phyloP scores from a whole-genome alignment of 2,113 vertebrate species.

The Martes martes region DNA sequence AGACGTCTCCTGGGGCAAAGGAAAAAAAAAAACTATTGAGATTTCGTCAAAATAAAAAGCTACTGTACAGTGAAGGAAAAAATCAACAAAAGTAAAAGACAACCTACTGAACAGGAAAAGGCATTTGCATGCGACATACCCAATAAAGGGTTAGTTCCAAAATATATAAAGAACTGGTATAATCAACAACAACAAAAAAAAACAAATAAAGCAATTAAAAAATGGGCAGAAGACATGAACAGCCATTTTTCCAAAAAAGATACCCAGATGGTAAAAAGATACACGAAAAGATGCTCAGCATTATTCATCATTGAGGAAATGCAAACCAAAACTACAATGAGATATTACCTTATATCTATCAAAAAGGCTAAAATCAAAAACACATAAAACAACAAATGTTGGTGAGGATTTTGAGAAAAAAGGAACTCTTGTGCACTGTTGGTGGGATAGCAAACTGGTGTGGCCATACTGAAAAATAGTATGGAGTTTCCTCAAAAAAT shows the following conservation, averaged over 20 bases:
- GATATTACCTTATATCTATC: not conserved
- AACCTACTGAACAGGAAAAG: not conserved
- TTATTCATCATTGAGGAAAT: not conserved
- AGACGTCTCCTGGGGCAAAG: not conserved
- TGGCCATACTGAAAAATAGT: not conserved
- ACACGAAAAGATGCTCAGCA: not conserved
- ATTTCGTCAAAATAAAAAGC: not conserved
- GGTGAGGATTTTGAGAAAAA: not conserved
- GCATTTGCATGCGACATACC: not conserved
- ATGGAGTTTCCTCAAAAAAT: not conserved
- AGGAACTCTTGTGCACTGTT: not conserved
- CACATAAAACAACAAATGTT: not conserved
- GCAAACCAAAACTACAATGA: not conserved
- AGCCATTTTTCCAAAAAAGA: not conserved
- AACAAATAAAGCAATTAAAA: not conserved
- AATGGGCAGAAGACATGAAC: not conserved
- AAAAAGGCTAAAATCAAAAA: not conserved
- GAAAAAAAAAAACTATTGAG: not conserved
- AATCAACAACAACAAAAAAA: not conserved
- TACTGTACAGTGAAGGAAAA: not conserved
- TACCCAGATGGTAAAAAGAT: not conserved
- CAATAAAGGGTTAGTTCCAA: not conserved
- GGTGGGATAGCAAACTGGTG: not conserved
- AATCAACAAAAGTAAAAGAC: not conserved
- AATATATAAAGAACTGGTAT: not conserved